These are phyloP conservation scores for Elegia similella DNA, from an alignment of 2,888 invertebrate species.

Conservation along the genomic window DNA sequence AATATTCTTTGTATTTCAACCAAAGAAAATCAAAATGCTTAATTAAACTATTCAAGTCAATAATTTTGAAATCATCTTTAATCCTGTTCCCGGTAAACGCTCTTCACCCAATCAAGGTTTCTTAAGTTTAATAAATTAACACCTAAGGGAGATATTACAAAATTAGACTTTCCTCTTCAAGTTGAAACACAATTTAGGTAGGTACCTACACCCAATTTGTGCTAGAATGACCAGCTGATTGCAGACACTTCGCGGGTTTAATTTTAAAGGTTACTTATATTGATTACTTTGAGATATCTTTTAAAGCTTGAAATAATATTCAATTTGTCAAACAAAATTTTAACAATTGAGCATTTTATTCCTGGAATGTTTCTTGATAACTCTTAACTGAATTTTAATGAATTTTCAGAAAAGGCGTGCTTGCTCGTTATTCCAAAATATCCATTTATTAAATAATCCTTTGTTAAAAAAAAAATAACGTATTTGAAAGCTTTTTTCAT, in stretches of 20 bases:
- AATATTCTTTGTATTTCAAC: no score
- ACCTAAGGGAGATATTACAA: background rate
- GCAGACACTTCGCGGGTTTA: background rate
- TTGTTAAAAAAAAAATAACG: no score
- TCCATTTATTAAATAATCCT: no score
- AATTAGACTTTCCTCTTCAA: background rate
- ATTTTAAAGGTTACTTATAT: background rate
- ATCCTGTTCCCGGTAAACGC: background rate
- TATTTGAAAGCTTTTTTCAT: no score
- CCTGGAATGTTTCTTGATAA: background rate
- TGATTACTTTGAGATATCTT: background rate
- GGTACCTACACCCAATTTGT: background rate
- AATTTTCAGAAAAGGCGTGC: background rate
- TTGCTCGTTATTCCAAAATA: no score
- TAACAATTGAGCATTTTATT: background rate
- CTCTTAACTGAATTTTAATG: background rate
- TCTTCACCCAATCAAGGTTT: background rate
- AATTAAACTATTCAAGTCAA: background rate
- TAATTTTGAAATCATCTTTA: conserved; percentile 1
- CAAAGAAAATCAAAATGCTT: background rate
- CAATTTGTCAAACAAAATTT: background rate
- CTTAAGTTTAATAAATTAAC: background rate
- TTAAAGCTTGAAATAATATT: background rate
- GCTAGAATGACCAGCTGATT: conserved; percentile 1
- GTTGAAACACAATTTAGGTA: background rate